Evolutionary conservation across 1,140 invertebrate genomes (phyloP).

Genomic region (Drosophila equinoxialis): DNA sequence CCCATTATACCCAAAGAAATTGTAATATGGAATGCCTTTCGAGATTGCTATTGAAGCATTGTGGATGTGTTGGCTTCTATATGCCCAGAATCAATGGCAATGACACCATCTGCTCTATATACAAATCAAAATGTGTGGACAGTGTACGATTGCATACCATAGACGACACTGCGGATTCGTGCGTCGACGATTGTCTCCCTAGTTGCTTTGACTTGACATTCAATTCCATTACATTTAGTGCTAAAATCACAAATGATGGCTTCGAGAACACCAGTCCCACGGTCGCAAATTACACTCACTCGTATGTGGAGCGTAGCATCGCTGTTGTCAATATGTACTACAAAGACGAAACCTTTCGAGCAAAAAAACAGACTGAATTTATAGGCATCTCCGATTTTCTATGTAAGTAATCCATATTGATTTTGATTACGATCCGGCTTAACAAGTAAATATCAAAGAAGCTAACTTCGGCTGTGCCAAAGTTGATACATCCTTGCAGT

Average conservation of each 20-base stretch:
- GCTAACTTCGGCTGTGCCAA: no score
- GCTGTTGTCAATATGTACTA: constrained; percentile 89
- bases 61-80: constrained; percentile 88
- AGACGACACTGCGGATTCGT: constrained; percentile 48
- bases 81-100: constrained; percentile 85
- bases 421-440: no score
- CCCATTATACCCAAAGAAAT: constrained; percentile 83
- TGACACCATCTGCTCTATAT: constrained; percentile 61
- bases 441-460: no score
- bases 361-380: constrained; percentile 88
- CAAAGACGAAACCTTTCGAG: constrained; percentile 87
- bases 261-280: constrained; percentile 48
- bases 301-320: constrained; percentile 89
- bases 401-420: constrained; percentile 84
- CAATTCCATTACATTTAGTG: constrained; percentile 84
- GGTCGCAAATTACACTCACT: constrained; percentile 85
- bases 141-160: constrained; percentile 51
- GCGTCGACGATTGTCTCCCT: constrained; percentile 86
- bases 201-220: constrained; percentile 88
- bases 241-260: constrained; percentile 73
- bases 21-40: constrained; percentile 90
- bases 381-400: constrained; percentile 90
- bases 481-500: no score
- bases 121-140: constrained; percentile 56
- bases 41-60: constrained; percentile 86